Evolutionary conservation across 30 jellyfish, hydroid and myxozoan species (phyloP).

Genomic region (Pelagia noctiluca): DNA sequence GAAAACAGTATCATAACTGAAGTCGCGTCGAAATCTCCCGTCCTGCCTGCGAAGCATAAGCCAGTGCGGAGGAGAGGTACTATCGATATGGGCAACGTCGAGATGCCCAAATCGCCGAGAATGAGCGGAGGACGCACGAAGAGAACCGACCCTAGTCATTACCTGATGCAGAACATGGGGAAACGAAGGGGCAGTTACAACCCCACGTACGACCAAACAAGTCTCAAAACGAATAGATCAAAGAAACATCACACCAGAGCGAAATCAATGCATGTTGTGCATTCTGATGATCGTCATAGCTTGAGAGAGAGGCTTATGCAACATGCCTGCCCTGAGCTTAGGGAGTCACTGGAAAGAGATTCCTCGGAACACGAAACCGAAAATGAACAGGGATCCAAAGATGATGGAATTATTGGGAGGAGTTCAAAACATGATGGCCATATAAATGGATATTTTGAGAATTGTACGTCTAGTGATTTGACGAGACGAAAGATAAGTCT

Average conservation of each 20-base stretch:
- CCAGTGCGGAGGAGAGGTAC: constrained; percentile 65
- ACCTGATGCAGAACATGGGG: constrained; percentile 62
- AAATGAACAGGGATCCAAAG: not conserved
- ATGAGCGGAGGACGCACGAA: not conserved
- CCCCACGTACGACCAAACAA: constrained; percentile 74
- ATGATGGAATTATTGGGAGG: not conserved
- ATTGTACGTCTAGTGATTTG: not conserved
- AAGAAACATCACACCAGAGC: constrained; percentile 62
- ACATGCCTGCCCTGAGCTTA: constrained; percentile 72
- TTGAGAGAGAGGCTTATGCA: constrained; percentile 68
- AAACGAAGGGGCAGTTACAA: constrained; percentile 80
- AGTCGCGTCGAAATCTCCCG: not conserved
- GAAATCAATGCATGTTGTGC: constrained; percentile 59
- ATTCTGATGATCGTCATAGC: constrained; percentile 40
- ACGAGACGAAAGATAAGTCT: constrained; percentile 39
- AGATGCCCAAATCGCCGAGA: constrained; percentile 32
- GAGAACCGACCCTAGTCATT: constrained; percentile 81
- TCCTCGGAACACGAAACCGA: constrained; percentile 19
- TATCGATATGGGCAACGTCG: constrained; percentile 57
- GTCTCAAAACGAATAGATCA: constrained; percentile 2
- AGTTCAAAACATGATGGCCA: not conserved
- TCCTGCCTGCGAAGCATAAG: not conserved
- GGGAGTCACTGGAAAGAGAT: constrained; percentile 67
- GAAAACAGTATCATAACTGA: constrained; percentile 2
- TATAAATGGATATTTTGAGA: not conserved